Evolutionary conservation across 2,888 invertebrate species (phyloP).

Genomic region (Germaria angustata): DNA sequence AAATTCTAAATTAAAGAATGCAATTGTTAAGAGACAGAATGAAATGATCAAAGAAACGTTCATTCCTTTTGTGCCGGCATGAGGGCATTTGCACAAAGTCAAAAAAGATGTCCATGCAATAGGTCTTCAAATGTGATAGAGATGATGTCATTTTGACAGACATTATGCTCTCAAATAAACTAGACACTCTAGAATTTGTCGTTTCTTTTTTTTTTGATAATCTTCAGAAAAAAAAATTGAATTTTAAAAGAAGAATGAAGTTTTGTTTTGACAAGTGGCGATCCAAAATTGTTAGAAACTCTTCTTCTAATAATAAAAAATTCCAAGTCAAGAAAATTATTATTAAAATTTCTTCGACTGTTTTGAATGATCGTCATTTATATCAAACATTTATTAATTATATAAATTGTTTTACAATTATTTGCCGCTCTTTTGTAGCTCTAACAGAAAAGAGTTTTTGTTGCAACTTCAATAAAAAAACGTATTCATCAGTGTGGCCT

Average conservation of each 20-base stretch:
- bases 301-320: background rate
- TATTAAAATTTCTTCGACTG: background rate
- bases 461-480: background rate
- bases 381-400: conserved; percentile 27
- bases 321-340: conserved; percentile 8
- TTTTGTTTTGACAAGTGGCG: conserved; percentile 63
- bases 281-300: conserved; percentile 40
- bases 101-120: conserved; percentile 1
- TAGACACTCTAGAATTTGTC: conserved; percentile 29
- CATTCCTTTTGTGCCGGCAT: background rate
- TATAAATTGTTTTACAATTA: conserved; percentile 46
- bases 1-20: conserved; percentile 5
- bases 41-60: background rate
- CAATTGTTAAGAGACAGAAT: background rate
- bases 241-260: background rate
- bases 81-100: conserved; percentile 42
- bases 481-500: background rate
- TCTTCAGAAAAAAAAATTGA: background rate
- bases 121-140: conserved; percentile 39
- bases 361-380: conserved; percentile 45
- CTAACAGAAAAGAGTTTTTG: background rate
- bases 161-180: conserved; percentile 20
- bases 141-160: conserved; percentile 52
- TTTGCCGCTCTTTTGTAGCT: background rate
- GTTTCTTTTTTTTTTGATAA: background rate